These are phyloP conservation scores for Cyanoramphus novaezelandiae DNA, from an alignment of 2,113 vertebrate species.

Conservation along the genomic window DNA sequence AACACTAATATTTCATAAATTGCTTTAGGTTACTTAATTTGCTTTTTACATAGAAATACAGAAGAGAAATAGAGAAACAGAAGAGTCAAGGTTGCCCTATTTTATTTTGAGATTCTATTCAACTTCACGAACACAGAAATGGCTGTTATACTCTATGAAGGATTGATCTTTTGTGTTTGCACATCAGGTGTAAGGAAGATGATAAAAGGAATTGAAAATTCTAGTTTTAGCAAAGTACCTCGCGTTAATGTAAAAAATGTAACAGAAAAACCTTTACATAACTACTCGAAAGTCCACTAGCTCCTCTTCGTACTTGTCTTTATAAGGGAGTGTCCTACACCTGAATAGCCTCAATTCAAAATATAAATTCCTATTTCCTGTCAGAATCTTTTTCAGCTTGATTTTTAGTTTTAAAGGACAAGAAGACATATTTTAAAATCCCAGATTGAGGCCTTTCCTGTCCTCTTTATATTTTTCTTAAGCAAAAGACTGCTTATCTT, in stretches of 20 bases:
- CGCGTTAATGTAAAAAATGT: neutral
- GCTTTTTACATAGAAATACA: neutral
- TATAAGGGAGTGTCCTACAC: neutral
- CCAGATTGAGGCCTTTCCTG: neutral
- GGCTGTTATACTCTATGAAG: neutral
- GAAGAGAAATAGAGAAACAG: no score
- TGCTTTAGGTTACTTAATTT: neutral
- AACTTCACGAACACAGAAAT: neutral
- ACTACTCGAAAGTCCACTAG: neutral
- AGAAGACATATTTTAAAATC: neutral
- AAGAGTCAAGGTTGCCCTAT: neutral
- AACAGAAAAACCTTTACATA: neutral
- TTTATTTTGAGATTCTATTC: neutral
- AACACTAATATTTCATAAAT: neutral
- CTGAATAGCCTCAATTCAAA: neutral
- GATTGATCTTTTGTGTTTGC: neutral
- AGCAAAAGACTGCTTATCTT: neutral
- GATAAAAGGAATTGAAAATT: neutral
- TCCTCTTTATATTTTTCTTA: neutral
- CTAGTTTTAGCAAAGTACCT: neutral
- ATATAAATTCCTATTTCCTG: neutral
- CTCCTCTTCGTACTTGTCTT: neutral
- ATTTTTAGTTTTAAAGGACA: neutral
- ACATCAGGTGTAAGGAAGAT: neutral
- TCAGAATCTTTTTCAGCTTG: neutral